Conservation (phyloP, 2,888 invertebrate species). For the Pyrocoelia pectoralis region DNA sequence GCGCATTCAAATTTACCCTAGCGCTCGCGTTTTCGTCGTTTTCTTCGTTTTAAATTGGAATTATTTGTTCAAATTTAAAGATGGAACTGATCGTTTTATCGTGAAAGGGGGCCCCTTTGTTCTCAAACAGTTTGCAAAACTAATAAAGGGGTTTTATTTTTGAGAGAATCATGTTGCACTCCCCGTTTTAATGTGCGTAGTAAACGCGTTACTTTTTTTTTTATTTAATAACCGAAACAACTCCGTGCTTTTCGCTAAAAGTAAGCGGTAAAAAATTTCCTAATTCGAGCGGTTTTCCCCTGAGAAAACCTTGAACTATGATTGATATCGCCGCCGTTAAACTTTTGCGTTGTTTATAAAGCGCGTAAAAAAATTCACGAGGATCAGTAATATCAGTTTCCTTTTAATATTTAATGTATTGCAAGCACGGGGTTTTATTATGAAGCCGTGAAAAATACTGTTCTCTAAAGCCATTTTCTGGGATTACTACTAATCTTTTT, state of each 20-base stretch:
- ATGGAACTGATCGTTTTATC: conserved; percentile 34
- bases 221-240: background rate
- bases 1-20: conserved; percentile 24
- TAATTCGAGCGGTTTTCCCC: background rate
- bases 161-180: conserved; percentile 24
- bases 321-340: conserved; percentile 41
- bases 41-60: conserved; percentile 42
- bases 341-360: conserved; percentile 41
- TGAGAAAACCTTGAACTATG: conserved; percentile 32
- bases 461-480: conserved; percentile 52
- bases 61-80: conserved; percentile 43
- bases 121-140: conserved; percentile 29
- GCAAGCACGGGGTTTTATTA: conserved; percentile 46
- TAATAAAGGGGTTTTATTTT: conserved; percentile 29
- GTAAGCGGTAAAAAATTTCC: background rate
- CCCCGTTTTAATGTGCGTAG: conserved; percentile 14
- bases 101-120: conserved; percentile 29
- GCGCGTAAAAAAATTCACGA: conserved; percentile 40
- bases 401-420: conserved; percentile 52
- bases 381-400: conserved; percentile 45
- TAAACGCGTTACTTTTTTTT: background rate
- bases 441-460: conserved; percentile 48
- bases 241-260: background rate
- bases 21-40: conserved; percentile 33
- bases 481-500: conserved; percentile 54